These are phyloP conservation scores for Calameuta filiformis DNA, from an alignment of 2,888 invertebrate genomes.

Conservation along the genomic window DNA sequence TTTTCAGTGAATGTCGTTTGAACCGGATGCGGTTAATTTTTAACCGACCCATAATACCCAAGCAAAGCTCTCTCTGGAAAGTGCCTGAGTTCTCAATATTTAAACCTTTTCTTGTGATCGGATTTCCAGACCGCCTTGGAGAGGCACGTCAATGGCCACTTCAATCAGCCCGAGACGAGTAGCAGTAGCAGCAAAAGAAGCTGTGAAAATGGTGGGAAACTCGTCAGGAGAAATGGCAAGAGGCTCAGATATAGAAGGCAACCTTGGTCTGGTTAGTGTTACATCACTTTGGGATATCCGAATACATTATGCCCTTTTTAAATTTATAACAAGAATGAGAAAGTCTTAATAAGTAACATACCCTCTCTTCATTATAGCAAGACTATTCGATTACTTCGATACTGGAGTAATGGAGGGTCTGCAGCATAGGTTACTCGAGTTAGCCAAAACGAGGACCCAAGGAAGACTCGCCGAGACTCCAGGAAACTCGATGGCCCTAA, in stretches of 20 bases:
- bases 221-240: conserved; percentile 88
- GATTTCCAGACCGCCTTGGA: conserved; percentile 79
- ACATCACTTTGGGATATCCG: not conserved
- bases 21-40: not conserved
- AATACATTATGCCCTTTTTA: not conserved
- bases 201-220: conserved; percentile 79
- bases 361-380: conserved; percentile 72
- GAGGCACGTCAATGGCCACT: conserved; percentile 94
- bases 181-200: conserved; percentile 75
- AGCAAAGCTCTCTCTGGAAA: conserved; percentile 36
- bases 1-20: not conserved
- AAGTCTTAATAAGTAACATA: not conserved
- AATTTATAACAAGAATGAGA: not conserved
- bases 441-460: conserved; percentile 72
- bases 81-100: conserved; percentile 18
- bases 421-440: conserved; percentile 79
- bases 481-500: conserved; percentile 77
- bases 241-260: conserved; percentile 87
- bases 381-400: conserved; percentile 95
- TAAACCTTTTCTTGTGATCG: conserved; percentile 51
- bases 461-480: conserved; percentile 74
- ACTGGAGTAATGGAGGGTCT: conserved; percentile 92
- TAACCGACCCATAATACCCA: not conserved
- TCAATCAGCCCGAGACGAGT: conserved; percentile 75
- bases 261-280: conserved; percentile 85